A percentile compares a stretch with the other conserved stretches of the same genome.
phyloP scores from a whole-genome alignment of 2,797 vertebrate species.

The Smutsia gigantea region DNA sequence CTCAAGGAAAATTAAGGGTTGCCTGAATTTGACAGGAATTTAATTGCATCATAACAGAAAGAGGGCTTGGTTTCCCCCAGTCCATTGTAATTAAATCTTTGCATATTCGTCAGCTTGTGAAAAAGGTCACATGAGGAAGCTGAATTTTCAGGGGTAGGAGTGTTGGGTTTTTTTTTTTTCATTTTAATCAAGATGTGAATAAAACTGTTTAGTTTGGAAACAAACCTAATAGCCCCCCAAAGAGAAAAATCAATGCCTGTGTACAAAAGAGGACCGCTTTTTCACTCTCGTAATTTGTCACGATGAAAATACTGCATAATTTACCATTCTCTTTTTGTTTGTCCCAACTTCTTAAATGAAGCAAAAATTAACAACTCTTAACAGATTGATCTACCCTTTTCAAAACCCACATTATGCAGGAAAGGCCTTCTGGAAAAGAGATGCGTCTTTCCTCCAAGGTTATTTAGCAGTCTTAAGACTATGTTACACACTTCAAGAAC shows the following conservation, averaged over 20 bases:
- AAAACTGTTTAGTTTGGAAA: conserved; percentile 45
- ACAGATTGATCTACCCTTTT: background rate
- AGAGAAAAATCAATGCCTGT: background rate
- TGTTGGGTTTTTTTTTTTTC: background rate
- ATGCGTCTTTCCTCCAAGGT: conserved; percentile 41
- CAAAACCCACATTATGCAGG: background rate
- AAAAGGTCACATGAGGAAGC: background rate
- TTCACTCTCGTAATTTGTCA: background rate
- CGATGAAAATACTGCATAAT: background rate
- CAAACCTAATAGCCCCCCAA: background rate
- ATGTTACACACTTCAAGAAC: background rate
- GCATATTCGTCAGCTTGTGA: conserved; percentile 56
- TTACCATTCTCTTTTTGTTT: background rate
- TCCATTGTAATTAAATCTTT: conserved; percentile 61
- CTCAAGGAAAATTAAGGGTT: conserved; percentile 79
- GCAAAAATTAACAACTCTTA: conserved; percentile 40
- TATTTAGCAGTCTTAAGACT: conserved; percentile 49
- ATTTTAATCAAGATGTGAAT: conserved; percentile 47
- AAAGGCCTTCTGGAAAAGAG: conserved; percentile 19
- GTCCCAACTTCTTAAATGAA: background rate
- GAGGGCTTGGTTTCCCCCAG: background rate
- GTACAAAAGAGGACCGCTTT: background rate
- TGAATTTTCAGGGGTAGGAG: background rate
- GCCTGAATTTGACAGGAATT: conserved; percentile 76
- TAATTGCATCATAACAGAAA: conserved; percentile 68